Percentiles rank a stretch among this genome's conserved stretches.
Evolutionary conservation across 2,797 vertebrate species (phyloP).

Genomic region (Tenualosa thibaudeaui): DNA sequence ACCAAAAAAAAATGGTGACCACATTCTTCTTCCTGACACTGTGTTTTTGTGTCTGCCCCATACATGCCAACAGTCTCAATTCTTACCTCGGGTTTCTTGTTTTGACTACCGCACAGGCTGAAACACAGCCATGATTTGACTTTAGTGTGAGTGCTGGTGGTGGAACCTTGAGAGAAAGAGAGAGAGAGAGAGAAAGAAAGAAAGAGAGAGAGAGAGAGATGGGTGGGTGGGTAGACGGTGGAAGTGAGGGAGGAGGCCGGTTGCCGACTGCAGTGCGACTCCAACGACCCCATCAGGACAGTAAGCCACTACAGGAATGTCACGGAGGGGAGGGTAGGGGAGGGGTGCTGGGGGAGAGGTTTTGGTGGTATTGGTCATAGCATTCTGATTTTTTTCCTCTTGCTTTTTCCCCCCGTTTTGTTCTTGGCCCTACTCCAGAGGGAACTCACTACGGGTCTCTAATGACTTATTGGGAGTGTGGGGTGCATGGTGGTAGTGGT

Average conservation of each 20-base stretch:
- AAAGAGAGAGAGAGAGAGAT: no score
- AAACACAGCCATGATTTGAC: slow-evolving; percentile 10
- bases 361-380: neutral
- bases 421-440: slow-evolving; percentile 60
- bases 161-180: neutral
- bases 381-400: neutral
- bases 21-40: neutral
- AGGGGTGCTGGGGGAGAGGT: neutral
- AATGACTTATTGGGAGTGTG: slow-evolving; percentile 63
- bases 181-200: neutral
- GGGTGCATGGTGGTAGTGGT: slow-evolving; percentile 6
- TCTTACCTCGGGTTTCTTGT: slow-evolving; percentile 11
- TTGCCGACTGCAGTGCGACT: neutral
- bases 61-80: slow-evolving; percentile 5
- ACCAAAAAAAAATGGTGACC: neutral
- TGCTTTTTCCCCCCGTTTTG: slow-evolving; percentile 37
- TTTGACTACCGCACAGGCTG: slow-evolving; percentile 14
- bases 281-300: neutral
- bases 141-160: neutral
- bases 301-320: slow-evolving; percentile 7
- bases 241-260: neutral
- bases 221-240: no score
- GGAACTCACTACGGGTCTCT: slow-evolving; percentile 62
- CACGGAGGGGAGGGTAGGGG: neutral
- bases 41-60: neutral